Base-by-base conservation (phyloP, 1,140 invertebrate genomes). In the Drosophila sp. region DNA sequence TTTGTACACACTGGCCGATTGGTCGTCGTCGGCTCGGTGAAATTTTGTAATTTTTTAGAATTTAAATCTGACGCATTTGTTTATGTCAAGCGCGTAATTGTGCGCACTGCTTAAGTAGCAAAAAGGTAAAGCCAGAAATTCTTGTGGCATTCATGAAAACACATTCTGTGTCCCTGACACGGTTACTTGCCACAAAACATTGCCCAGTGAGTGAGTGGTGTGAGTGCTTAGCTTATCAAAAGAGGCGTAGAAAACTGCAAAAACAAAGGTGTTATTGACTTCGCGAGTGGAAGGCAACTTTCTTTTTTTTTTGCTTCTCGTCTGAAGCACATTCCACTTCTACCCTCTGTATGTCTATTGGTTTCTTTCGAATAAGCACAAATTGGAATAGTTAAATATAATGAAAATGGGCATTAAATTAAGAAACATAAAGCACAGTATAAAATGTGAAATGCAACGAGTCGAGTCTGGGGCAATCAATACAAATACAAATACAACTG, bases 201-300 rank as follows among this genome's bases (percentile, higher is more conserved):
- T 51, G 32, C 9, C 14, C 11, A 71, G 18, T 27, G 8, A 71
- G 18, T 27, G 8, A 14, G 43, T 66, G 50, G 21, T 58, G n/a
- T 56, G 53, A 65, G 59, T 72, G 36, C 53, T 40, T 62, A 50
- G 72, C 75, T 81, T 81, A 81, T 81, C 79, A 81, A 82, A 83
- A 82, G 74, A 83, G 75, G 63, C 78, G 73, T 76, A 80, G 72
- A 81, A 81, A 77, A 81, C 57, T 79, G 76, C 80, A 83, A 84
- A 83, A 82, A 84, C 76, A 80, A 84, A 76, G 70, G 72, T 79
- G 76, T 79, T 83, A 67, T 82, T 78, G 71, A 82, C 79, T 82
- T 54, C 58, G 63, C 38, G 32, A 67, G 46, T 59, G 70, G 70
- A 56, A 38, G 40, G 40, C 51, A 72, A 80, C 78, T 79, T 80